A percentile compares a stretch with the other conserved stretches of the same genome.
Evolutionary conservation across 2,888 invertebrate genomes (phyloP).

Genomic region (Drosophila buzzatii): DNA sequence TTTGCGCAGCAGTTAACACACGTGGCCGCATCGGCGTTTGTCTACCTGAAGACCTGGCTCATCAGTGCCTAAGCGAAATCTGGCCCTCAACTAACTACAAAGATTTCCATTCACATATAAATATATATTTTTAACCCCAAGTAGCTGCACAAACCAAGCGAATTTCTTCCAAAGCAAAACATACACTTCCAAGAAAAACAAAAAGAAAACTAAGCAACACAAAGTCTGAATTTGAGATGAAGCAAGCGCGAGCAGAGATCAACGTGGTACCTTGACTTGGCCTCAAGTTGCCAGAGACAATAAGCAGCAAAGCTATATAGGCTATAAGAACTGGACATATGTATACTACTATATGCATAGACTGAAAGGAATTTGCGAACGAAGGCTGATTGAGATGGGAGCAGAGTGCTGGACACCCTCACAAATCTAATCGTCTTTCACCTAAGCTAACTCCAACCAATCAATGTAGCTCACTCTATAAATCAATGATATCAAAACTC

Average conservation of each 20-base stretch:
- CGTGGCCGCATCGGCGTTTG: constrained; percentile 62
- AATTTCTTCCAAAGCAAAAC: constrained; percentile 39
- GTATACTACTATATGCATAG: constrained; percentile 15
- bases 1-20: constrained; percentile 63
- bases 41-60: constrained; percentile 76
- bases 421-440: constrained; percentile 23
- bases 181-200: constrained; percentile 11
- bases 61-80: constrained; percentile 65
- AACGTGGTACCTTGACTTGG: constrained; percentile 34
- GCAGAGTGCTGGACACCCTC: constrained; percentile 68
- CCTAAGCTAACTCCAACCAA: constrained; percentile 15
- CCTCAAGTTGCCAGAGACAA: constrained; percentile 37
- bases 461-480: constrained; percentile 28
- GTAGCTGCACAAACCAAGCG: constrained; percentile 26
- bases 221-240: constrained; percentile 64
- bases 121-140: constrained; percentile 13
- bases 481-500: constrained; percentile 4
- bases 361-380: constrained; percentile 47
- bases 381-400: constrained; percentile 42
- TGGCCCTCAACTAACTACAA: neutral
- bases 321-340: constrained; percentile 28
- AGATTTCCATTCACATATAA: constrained; percentile 7
- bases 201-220: constrained; percentile 47
- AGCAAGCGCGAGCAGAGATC: constrained; percentile 30
- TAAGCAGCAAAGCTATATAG: constrained; percentile 47